Evolutionary conservation across 2,888 invertebrate genomes (phyloP).

Genomic region (Diogma glabrata): DNA sequence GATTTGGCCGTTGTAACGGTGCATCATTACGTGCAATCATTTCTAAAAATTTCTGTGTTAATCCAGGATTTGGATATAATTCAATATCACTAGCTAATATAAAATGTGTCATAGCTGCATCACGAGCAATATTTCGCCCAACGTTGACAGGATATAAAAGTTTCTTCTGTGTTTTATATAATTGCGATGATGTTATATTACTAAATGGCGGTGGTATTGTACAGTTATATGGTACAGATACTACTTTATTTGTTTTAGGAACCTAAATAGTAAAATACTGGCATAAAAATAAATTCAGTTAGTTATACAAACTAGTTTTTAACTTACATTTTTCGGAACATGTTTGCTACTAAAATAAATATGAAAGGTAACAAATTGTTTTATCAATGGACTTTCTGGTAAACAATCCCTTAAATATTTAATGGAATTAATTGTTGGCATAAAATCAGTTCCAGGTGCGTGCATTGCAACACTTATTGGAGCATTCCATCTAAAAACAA

Average conservation of each 20-base stretch:
- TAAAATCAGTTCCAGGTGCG: constrained; percentile 74
- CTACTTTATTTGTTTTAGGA: constrained; percentile 50
- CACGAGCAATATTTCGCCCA: constrained; percentile 78
- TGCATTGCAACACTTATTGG: constrained; percentile 80
- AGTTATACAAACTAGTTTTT: neutral
- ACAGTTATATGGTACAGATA: constrained; percentile 57
- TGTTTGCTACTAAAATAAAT: constrained; percentile 79
- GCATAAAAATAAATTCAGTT: neutral
- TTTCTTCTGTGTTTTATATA: constrained; percentile 70
- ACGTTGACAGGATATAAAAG: constrained; percentile 84
- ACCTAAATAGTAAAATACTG: constrained; percentile 38
- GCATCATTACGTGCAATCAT: constrained; percentile 66
- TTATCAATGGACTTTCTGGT: constrained; percentile 52
- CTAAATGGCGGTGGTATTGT: constrained; percentile 55
- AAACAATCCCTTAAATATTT: constrained; percentile 69
- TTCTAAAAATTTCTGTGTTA: constrained; percentile 69
- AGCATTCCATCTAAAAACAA: constrained; percentile 58
- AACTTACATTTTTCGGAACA: constrained; percentile 55
- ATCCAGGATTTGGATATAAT: constrained; percentile 74
- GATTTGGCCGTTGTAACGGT: constrained; percentile 47
- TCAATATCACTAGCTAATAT: constrained; percentile 82
- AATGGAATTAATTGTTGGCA: constrained; percentile 65
- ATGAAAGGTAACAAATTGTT: constrained; percentile 76
- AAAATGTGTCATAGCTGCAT: constrained; percentile 69
- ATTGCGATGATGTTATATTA: constrained; percentile 49